Evolutionary conservation across 2,797 vertebrate species (phyloP).

Genomic region (Linurgus olivaceus): DNA sequence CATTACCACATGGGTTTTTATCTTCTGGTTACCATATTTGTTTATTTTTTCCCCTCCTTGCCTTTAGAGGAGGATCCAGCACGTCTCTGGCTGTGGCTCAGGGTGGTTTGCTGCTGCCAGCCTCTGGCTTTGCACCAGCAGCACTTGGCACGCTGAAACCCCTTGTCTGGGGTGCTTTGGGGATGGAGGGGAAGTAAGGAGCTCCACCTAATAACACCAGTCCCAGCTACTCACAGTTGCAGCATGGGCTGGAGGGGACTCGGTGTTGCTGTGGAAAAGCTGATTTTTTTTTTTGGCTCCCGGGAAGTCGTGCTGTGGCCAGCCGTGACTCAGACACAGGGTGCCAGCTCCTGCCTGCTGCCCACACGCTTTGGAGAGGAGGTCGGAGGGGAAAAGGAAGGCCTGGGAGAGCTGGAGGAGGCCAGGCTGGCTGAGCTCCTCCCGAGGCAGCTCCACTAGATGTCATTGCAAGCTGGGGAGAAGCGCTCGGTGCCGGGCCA

Average conservation of each 20-base stretch:
- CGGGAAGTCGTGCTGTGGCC: neutral
- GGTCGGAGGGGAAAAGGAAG: neutral
- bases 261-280: neutral
- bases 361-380: neutral
- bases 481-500: fast-evolving
- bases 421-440: neutral
- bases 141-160: neutral
- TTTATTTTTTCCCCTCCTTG: neutral
- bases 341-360: neutral
- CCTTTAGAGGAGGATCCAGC: neutral
- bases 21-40: neutral
- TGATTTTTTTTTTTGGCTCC: neutral
- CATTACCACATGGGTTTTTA: fast-evolving
- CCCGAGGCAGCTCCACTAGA: slow-evolving; percentile 23
- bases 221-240: neutral
- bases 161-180: neutral
- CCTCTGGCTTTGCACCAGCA: neutral
- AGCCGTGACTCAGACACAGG: fast-evolving
- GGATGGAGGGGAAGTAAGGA: neutral
- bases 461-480: slow-evolving; percentile 11
- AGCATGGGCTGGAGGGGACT: neutral
- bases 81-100: fast-evolving
- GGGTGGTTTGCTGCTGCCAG: neutral
- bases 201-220: too few relatives aligned
- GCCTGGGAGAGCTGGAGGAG: neutral